Evolutionary conservation across 2,888 invertebrate genomes (phyloP).

Genomic region (Microchrysa polita): DNA sequence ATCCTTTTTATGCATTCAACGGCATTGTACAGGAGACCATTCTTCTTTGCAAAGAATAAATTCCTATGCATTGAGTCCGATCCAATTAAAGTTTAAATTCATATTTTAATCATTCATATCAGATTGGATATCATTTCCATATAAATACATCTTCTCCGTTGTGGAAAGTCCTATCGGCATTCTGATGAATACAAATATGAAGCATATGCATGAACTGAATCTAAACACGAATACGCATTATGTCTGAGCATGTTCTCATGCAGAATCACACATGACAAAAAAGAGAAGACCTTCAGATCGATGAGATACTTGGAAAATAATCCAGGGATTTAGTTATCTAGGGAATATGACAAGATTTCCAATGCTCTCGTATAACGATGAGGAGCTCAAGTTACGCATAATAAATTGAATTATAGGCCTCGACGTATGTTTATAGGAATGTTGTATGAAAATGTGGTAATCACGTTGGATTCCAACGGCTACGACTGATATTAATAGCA

Average conservation of each 20-base stretch:
- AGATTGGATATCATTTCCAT: too few relatives aligned
- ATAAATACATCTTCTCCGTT: background rate
- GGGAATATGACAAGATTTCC: conserved; percentile 10
- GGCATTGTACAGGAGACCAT: too few relatives aligned
- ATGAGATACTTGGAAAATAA: conserved; percentile 13
- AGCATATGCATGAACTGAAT: background rate
- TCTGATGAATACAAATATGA: background rate
- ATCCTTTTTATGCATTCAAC: too few relatives aligned
- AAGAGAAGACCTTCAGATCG: conserved; percentile 2
- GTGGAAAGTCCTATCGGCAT: background rate
- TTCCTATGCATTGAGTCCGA: too few relatives aligned
- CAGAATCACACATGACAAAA: background rate
- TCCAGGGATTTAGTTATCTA: conserved; percentile 23
- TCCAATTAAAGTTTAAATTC: too few relatives aligned
- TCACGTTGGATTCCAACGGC: too few relatives aligned
- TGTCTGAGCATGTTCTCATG: too few relatives aligned
- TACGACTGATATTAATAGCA: too few relatives aligned
- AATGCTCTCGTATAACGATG: background rate
- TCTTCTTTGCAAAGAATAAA: too few relatives aligned
- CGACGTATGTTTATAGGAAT: background rate
- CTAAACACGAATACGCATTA: background rate
- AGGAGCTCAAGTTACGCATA: background rate
- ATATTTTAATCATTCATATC: background rate
- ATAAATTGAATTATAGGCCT: background rate
- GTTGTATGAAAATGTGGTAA: too few relatives aligned